Conservation (phyloP, 2,888 invertebrate species). For the Orthosia cruda region DNA sequence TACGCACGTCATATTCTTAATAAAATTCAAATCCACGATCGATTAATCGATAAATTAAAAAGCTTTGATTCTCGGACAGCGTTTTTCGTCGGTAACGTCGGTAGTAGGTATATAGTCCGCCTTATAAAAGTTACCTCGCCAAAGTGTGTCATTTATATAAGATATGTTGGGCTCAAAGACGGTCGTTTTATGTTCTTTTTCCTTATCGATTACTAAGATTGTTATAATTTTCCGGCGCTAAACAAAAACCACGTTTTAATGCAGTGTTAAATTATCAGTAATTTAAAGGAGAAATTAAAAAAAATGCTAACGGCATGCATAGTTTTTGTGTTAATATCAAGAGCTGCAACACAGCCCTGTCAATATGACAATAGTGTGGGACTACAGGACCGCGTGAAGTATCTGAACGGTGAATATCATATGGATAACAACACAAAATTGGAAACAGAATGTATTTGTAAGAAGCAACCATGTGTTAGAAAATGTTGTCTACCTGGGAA, state of each 20-base stretch:
- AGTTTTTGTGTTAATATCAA: slow-evolving; percentile 42
- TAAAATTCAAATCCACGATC: not conserved
- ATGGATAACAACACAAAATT: slow-evolving; percentile 66
- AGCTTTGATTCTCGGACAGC: not conserved
- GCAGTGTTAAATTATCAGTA: slow-evolving; percentile 13
- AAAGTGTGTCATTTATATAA: not conserved
- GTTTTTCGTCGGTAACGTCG: not conserved
- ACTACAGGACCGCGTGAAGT: slow-evolving; percentile 64
- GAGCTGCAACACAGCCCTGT: slow-evolving; percentile 52
- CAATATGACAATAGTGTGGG: slow-evolving; percentile 37
- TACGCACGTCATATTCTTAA: not conserved
- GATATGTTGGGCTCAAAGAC: not conserved
- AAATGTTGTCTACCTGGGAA: slow-evolving; percentile 83
- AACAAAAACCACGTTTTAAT: slow-evolving; percentile 3
- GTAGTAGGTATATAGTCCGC: no score
- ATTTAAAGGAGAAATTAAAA: not conserved
- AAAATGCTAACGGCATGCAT: slow-evolving; percentile 40
- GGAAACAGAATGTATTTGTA: slow-evolving; percentile 77
- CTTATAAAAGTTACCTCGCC: slow-evolving; percentile 5
- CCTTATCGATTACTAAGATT: not conserved
- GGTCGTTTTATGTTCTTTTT: not conserved
- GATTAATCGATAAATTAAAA: not conserved
- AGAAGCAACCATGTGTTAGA: slow-evolving; percentile 73
- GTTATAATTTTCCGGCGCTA: not conserved
- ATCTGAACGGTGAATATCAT: slow-evolving; percentile 74